Conservation (phyloP, 2,888 invertebrate genomes). For the Ennomos erosarius region DNA sequence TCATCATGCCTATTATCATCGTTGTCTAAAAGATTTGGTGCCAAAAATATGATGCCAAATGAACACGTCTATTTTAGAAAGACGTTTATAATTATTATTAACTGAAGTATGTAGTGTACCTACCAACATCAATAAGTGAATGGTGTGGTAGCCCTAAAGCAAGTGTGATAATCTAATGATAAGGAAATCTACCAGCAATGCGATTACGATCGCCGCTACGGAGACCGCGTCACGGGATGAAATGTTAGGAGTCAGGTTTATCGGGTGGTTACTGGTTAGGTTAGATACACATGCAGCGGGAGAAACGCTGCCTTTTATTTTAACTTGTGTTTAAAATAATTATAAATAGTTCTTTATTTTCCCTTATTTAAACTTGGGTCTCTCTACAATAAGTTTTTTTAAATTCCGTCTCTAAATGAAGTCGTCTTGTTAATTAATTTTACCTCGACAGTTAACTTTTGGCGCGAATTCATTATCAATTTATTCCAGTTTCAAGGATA, state of each 20-base stretch:
- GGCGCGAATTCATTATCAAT: conserved; percentile 31
- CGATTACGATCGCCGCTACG: conserved; percentile 11
- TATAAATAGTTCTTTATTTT: too few species aligned
- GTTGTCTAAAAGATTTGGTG: too few species aligned
- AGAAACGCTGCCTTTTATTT: conserved; percentile 8
- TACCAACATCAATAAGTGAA: too few species aligned
- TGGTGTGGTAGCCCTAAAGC: conserved; percentile 3
- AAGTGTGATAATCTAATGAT: conserved; percentile 8
- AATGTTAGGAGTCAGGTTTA: neutral
- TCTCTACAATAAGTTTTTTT: too few species aligned
- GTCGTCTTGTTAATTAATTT: conserved; percentile 24
- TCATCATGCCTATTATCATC: too few species aligned
- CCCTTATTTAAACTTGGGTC: too few species aligned
- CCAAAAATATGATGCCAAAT: too few species aligned
- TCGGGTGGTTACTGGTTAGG: too few species aligned
- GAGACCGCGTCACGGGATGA: conserved; percentile 15
- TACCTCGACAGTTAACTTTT: conserved; percentile 28
- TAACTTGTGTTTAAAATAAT: too few species aligned
- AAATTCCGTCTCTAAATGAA: conserved; percentile 8
- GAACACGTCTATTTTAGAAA: too few species aligned
- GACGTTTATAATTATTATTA: too few species aligned
- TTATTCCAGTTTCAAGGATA: conserved; percentile 20
- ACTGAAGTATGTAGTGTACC: too few species aligned
- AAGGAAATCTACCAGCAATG: neutral
- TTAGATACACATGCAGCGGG: neutral